Base-by-base conservation (phyloP, 2,113 vertebrate species). In the Myocastor coypus region DNA sequence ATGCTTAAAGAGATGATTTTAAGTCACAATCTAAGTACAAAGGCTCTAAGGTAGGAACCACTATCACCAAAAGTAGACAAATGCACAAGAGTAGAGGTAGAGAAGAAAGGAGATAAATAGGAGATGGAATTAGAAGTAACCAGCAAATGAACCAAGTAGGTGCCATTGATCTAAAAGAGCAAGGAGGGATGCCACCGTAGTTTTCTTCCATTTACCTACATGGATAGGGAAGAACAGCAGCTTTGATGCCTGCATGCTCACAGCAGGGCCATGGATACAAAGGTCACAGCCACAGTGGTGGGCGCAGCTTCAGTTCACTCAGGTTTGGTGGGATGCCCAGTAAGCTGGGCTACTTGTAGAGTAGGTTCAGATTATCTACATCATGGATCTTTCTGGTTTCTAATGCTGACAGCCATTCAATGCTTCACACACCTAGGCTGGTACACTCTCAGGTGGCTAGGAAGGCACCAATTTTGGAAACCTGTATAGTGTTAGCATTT, bases 281-380 rank as follows among this genome's bases (percentile, higher is more conserved):
- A 93, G 94, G 93, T 95, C 94, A 89, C 61, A 50, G 94, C 40
- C 6, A 59, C 71, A n/a, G 63, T 55, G 86, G 73, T 63, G 37
- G 94, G 91, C 87, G 50, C 52, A 73, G 78, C n/a, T 90, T 77
- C 85, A 82, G 40, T 92, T 88, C 92, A 68, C 83, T 89, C 28
- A 75, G 24, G 42, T 85, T 59, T 94, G 93, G 59, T 96, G 40
- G 64, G 34, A 90, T 93, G 91, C 94, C 93, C 86, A 37, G 66
- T 63, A 80, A 50, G 55, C 83, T 26, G 55, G 66, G 75, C 46
- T 68, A 46, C 50, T 82, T 89, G 61, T 95, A 30, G 59, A 89
- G 78, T 16, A 71, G 59, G 34, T 61, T 77, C 83, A 68, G 40
- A 88, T 92, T 69, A 64, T 89, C 85, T 75, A 37, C 7, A 88